Percentiles rank a stretch among this genome's conserved stretches.
Conservation (phyloP, 2,888 invertebrate genomes). For the Lithodes maja region DNA sequence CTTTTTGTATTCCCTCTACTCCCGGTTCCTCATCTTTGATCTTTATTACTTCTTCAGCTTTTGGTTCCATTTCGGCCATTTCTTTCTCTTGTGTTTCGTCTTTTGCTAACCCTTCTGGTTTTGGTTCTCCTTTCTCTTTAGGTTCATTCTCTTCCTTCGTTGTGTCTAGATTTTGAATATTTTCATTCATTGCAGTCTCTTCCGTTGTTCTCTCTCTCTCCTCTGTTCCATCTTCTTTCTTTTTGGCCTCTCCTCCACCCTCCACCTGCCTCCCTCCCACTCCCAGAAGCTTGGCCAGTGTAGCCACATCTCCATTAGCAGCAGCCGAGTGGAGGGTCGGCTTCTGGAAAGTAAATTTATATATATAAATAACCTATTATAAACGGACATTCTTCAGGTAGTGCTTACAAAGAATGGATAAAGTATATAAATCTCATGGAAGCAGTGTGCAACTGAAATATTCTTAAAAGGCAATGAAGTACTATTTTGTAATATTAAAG, state of each 20-base stretch:
- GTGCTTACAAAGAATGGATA: no score
- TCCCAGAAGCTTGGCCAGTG: not conserved
- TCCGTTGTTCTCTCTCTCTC: not conserved
- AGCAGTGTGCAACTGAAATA: no score
- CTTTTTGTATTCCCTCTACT: not conserved
- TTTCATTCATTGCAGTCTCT: not conserved
- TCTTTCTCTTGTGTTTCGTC: not conserved
- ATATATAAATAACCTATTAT: no score
- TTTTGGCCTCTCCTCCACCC: not conserved
- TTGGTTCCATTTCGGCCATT: not conserved
- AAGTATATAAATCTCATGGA: no score
- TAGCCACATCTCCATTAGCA: slow-evolving; percentile 8
- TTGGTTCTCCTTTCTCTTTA: not conserved
- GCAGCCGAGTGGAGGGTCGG: slow-evolving; percentile 13
- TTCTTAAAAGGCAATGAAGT: no score
- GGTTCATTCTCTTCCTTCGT: not conserved
- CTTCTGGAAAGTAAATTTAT: slow-evolving; percentile 1
- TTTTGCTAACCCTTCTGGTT: not conserved
- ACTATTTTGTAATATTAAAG: no score
- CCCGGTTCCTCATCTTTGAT: not conserved
- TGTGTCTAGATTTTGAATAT: no score
- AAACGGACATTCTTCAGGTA: no score
- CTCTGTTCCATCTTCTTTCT: not conserved
- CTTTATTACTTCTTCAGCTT: not conserved
- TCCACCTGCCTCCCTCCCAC: not conserved